Evolutionary conservation across 2,888 invertebrate species (phyloP).

Genomic region (Tribolium freemani): DNA sequence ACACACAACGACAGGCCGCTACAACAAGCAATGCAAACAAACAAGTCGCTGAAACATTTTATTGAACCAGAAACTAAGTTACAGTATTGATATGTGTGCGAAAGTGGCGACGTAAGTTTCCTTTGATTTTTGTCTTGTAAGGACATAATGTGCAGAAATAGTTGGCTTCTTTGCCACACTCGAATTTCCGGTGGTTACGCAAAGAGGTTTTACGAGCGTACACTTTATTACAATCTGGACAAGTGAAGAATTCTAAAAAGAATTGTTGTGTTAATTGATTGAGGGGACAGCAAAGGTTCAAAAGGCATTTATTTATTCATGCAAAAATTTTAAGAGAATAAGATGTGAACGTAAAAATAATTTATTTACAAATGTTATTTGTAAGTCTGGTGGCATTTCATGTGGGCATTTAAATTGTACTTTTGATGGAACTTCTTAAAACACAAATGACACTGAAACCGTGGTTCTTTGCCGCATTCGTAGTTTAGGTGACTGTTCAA

Average conservation of each 20-base stretch:
- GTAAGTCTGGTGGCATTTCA: conserved; percentile 65
- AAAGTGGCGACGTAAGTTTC: conserved; percentile 25
- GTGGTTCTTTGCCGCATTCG: conserved; percentile 77
- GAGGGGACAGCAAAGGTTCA: too few species aligned
- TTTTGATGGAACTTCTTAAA: conserved; percentile 79
- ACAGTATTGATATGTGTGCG: conserved; percentile 1
- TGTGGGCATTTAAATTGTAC: conserved; percentile 75
- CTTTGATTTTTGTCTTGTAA: conserved; percentile 38
- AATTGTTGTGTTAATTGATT: not conserved
- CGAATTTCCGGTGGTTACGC: conserved; percentile 18
- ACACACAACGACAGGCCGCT: conserved; percentile 22
- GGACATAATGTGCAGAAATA: conserved; percentile 27
- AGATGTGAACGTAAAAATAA: not conserved
- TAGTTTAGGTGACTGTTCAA: conserved; percentile 78
- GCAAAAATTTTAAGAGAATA: not conserved
- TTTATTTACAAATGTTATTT: not conserved
- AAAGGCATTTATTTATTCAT: not conserved
- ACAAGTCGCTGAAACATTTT: not conserved
- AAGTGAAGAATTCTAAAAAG: conserved; percentile 4
- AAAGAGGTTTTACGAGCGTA: conserved; percentile 42
- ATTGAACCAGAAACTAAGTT: not conserved
- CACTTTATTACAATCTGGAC: conserved; percentile 1
- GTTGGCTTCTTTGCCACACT: conserved; percentile 39
- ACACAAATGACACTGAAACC: conserved; percentile 76
- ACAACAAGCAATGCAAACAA: conserved; percentile 12